These are phyloP conservation scores for Matsumyia berberina DNA, from an alignment of 2,888 invertebrate genomes.

Conservation along the genomic window DNA sequence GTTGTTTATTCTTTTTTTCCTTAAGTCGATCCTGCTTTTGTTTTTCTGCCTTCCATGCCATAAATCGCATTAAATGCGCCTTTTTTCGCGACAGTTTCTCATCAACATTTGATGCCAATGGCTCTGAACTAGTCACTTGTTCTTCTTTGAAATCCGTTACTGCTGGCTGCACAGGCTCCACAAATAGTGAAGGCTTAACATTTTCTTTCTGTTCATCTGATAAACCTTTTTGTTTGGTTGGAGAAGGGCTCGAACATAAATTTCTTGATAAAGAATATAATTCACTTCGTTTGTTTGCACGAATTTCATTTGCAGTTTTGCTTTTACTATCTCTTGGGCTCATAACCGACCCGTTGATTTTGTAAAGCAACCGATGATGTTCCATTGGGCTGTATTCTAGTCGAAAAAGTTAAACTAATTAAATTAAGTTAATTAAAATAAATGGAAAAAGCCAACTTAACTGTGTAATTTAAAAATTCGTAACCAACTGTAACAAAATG, in stretches of 20 bases:
- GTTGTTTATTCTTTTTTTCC: slow-evolving; percentile 37
- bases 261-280: slow-evolving; percentile 45
- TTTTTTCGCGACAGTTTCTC: slow-evolving; percentile 69
- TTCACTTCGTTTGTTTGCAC: slow-evolving; percentile 47
- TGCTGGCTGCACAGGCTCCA: no score
- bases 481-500: no score
- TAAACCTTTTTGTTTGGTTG: not conserved
- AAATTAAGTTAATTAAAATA: not conserved
- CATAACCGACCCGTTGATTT: slow-evolving; percentile 27
- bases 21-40: slow-evolving; percentile 48
- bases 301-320: slow-evolving; percentile 23
- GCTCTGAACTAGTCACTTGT: no score
- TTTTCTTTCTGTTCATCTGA: slow-evolving; percentile 42
- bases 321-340: slow-evolving; percentile 22
- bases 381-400: slow-evolving; percentile 31
- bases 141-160: no score
- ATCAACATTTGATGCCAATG: not conserved
- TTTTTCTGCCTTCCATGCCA: slow-evolving; percentile 77
- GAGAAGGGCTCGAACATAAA: slow-evolving; percentile 46
- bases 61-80: slow-evolving; percentile 72
- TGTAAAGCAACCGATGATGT: slow-evolving; percentile 26
- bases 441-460: not conserved
- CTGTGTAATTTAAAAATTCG: no score
- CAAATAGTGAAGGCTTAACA: not conserved
- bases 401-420: not conserved